Conservation (phyloP, 2,888 invertebrate genomes). For the Acleris cristana region DNA sequence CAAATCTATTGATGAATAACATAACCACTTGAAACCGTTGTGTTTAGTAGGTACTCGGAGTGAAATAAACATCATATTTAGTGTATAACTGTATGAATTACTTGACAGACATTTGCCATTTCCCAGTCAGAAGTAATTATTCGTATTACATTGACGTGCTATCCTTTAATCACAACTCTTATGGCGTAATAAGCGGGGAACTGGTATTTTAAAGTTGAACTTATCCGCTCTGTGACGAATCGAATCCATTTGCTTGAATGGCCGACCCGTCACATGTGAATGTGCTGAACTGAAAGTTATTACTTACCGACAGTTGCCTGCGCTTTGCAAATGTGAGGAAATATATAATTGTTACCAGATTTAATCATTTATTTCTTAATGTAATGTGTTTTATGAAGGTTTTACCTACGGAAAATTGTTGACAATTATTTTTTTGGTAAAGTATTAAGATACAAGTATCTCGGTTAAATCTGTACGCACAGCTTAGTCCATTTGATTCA, state of each 20-base stretch:
- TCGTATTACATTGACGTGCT: constrained; percentile 1
- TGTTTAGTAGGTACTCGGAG: no score
- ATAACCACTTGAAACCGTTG: no score
- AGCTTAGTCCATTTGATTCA: no score
- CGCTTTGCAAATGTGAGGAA: constrained; percentile 17
- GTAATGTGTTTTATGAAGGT: background rate
- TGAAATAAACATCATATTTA: no score
- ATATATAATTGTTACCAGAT: background rate
- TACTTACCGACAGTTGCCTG: constrained; percentile 15
- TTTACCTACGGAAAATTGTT: background rate
- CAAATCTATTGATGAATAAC: no score
- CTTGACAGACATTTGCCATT: constrained; percentile 5
- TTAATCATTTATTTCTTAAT: constrained; percentile 18
- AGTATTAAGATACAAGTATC: no score
- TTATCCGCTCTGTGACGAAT: constrained; percentile 40
- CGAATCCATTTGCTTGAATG: constrained; percentile 43
- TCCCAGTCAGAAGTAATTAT: constrained; percentile 3
- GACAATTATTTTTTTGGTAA: no score
- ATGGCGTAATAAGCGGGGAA: constrained; percentile 20
- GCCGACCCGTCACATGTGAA: constrained; percentile 40
- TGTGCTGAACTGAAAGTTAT: constrained; percentile 38
- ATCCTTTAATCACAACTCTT: background rate
- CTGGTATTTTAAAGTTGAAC: constrained; percentile 25
- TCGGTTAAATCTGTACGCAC: no score
- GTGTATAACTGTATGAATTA: background rate